Evolutionary conservation across 2,113 vertebrate genomes (phyloP).

Genomic region (Castor canadensis): DNA sequence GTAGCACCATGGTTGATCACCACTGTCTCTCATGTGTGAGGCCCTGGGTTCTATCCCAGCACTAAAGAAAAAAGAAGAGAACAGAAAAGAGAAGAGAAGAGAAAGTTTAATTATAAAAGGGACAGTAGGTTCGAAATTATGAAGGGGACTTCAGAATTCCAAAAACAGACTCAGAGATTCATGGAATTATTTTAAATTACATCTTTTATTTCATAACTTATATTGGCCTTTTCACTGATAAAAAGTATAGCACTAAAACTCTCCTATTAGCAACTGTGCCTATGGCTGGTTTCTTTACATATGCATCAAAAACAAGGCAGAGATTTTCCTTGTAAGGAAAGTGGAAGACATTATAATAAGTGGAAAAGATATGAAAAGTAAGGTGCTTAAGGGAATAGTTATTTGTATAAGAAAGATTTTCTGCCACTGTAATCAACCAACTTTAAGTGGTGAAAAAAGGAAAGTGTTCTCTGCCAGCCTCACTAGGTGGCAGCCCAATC

Average conservation of each 20-base stretch:
- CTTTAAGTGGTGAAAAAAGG: background rate
- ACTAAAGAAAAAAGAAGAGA: background rate
- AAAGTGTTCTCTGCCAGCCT: background rate
- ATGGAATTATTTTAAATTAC: background rate
- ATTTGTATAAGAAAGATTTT: background rate
- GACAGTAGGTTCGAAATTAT: background rate
- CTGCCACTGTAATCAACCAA: background rate
- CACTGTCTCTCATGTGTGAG: background rate
- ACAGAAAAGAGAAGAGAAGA: background rate
- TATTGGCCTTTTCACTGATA: background rate
- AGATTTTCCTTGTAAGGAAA: too few species aligned
- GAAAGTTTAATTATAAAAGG: background rate
- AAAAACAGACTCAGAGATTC: background rate
- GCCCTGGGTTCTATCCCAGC: background rate
- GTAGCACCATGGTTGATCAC: background rate
- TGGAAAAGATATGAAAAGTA: background rate
- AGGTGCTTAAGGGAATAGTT: background rate
- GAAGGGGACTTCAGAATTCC: background rate
- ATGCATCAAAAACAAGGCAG: background rate
- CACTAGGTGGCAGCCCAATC: slow-evolving; percentile 44
- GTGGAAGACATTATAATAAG: too few species aligned
- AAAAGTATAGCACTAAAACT: background rate
- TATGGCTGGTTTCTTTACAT: background rate
- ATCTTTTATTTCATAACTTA: background rate
- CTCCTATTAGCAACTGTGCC: background rate